These are phyloP conservation scores for Platyscapa corneri DNA, from an alignment of 1,140 invertebrate genomes.

Conservation along the genomic window DNA sequence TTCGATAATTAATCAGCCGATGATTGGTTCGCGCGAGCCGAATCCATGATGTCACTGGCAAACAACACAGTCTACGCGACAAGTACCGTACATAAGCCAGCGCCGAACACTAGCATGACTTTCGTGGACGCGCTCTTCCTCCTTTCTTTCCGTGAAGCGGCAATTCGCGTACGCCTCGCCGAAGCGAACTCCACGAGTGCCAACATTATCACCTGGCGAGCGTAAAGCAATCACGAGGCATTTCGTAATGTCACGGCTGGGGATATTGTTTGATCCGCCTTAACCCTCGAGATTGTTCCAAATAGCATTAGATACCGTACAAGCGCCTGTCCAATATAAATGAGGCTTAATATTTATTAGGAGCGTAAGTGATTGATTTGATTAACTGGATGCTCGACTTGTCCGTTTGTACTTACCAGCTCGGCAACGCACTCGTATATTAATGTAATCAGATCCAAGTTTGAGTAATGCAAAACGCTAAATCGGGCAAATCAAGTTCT, in stretches of 20 bases:
- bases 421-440: background rate
- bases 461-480: background rate
- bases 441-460: background rate
- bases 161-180: no score
- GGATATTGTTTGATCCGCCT: background rate
- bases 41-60: constrained; percentile 69
- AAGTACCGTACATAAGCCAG: background rate
- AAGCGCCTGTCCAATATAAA: background rate
- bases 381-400: background rate
- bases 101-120: no score
- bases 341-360: background rate
- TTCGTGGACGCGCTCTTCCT: background rate
- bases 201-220: background rate
- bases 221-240: background rate
- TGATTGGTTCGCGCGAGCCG: constrained; percentile 72
- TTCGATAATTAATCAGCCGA: constrained; percentile 51
- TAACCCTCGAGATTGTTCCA: background rate
- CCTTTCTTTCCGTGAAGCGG: background rate
- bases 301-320: background rate
- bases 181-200: no score
- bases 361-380: background rate
- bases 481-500: background rate
- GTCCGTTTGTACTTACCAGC: background rate
- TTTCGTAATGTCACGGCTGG: background rate
- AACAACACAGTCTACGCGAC: constrained; percentile 49